Base-by-base conservation (phyloP, 2,113 vertebrate genomes). In the Phrynocephalus versicolor region DNA sequence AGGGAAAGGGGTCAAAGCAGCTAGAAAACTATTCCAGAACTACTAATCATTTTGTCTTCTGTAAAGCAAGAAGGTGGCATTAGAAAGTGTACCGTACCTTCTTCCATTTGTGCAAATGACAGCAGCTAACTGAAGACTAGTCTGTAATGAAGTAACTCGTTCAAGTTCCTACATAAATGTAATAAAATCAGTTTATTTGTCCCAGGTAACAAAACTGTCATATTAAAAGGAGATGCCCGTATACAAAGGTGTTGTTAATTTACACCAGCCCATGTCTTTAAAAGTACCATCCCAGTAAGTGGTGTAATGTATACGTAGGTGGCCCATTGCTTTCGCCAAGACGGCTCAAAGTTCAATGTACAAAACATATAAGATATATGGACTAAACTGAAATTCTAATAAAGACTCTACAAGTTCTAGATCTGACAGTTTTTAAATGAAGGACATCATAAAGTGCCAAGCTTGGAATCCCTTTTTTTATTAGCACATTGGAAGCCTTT, bases 81-180 rank as follows among this genome's bases (percentile, higher is more conserved):
- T 87, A 82, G 39, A 87, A 33, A 55, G 76, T 91, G 89, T 39
- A 89, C 87, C 80, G 89, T 97, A 99, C 99, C 99, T 98, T 91
- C 99, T 97, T 90, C 98, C 98, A 89, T 99, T 97, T 27, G 98
- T 98, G 94, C 99, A 99, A 94, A 99, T 99, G 89, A 99, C 98
- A 1, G 98, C 97, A 79, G 98, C 98, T 90, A 99, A 85, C 89
- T 99, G 98, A 85, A 99, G 97, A 89, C 98, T 98, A 45, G 94
- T 96, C 94, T 99, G 98, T 65, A 99, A 87, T 0, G 98, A 98
- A 0, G 98, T 99, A 87, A 99, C 98, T 92, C 99, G 96, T 92
- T 99, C 98, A 87, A 99, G 97, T 83, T 99, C 99, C 99, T 99
- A 89, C 15, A 85, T 84, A 90, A 87, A 95, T 27, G 91, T n/a